Base-by-base conservation (phyloP, 2,888 invertebrate species). In the Pachycephus smyrnensis region DNA sequence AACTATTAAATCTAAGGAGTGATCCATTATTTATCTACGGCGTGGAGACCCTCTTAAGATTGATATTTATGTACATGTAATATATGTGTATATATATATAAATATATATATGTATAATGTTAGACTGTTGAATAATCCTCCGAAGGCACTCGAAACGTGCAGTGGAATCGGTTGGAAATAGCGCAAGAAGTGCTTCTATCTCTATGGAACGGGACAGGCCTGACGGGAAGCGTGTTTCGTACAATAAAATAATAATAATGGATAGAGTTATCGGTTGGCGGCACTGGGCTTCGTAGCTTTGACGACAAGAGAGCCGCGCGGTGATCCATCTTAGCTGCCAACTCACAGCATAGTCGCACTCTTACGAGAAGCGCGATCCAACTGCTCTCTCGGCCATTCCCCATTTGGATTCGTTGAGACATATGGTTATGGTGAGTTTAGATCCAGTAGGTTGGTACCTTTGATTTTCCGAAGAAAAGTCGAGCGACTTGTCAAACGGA, bases 311-410 rank as follows among this genome's bases (percentile, higher is more conserved):
- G 75, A 79, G 82, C 85, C 84, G 85, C 86, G 30, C 76, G 86
- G 89, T 88, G 88, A 89, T 89, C 89, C 87, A 89, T 89, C 89
- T 88, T 88, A 86, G 81, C 87, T 88, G 88, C 86, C 88, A 88
- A 82, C 81, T 79, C 71, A 4, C 71, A 6, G 55, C 55, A 9
- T 23, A 55, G 55, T 55, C 55, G 55, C 55, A 55, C 55, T 55
- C 55, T 55, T 23, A 55, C 23, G 55, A 55, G 71, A 23, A 71
- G 71, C 71, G 71, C 71, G 12, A 31, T 31, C 71, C 71, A 12
- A 32, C 71, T 55, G 23, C 55, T 23, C 9, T 23, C 23, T 2
- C 55, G 55, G 55, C 0, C 55, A 55, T 55, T 55, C 55, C 55
- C 55, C 55, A 23, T 55, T 40, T 55, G 55, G 55, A 55, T 55